Conservation (phyloP, 2,797 vertebrate genomes). For the Botia kubotai region DNA sequence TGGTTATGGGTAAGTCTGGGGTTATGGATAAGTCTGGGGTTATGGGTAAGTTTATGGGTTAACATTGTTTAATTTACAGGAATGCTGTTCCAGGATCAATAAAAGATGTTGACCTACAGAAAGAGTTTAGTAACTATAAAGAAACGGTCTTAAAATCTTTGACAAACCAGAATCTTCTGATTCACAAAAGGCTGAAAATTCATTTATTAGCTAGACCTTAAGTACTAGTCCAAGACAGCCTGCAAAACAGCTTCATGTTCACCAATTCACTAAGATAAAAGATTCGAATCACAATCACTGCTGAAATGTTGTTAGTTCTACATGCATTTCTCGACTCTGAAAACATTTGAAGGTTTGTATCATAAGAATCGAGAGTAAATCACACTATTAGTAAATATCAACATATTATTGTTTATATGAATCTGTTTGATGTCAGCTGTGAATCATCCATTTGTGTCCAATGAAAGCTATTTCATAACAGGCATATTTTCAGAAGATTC, state of each 20-base stretch:
- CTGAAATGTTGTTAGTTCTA: background rate
- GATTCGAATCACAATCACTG: too few species aligned
- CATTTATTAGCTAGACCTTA: background rate
- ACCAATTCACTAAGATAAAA: too few species aligned
- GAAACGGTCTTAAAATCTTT: background rate
- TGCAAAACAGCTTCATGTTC: too few species aligned
- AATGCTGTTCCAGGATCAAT: too few species aligned
- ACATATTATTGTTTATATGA: background rate
- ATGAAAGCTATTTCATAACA: conserved; percentile 27
- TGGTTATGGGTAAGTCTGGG: too few species aligned
- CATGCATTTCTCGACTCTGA: background rate
- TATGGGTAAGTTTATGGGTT: too few species aligned
- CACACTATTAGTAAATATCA: conserved; percentile 3
- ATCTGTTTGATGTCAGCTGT: conserved; percentile 13
- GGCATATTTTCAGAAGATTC: conserved; percentile 17
- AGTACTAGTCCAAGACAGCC: conserved; percentile 2
- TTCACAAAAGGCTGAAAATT: background rate
- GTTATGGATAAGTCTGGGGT: too few species aligned
- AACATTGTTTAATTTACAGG: too few species aligned
- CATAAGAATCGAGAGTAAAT: background rate
- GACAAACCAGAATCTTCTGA: conserved; percentile 2
- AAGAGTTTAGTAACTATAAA: too few species aligned
- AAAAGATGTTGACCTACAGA: too few species aligned
- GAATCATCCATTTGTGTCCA: conserved; percentile 16
- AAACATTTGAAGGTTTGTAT: background rate